These are phyloP conservation scores for Limanda limanda DNA, from an alignment of 2,113 vertebrate genomes.

Conservation along the genomic window DNA sequence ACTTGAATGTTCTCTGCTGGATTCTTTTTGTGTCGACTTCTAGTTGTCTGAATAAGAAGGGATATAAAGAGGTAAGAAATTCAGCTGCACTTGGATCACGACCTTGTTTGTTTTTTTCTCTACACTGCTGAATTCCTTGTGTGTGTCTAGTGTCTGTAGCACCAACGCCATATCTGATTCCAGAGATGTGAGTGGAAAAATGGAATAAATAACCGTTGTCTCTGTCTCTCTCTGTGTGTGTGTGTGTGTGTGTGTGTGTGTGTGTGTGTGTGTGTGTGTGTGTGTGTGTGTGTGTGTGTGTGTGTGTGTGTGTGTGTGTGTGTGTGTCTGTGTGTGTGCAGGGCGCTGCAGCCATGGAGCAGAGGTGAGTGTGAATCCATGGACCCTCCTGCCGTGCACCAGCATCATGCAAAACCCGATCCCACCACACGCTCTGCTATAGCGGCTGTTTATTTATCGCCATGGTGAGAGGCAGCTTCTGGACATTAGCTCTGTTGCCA, in stretches of 20 bases:
- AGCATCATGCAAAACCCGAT: constrained; percentile 45
- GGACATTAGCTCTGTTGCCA: constrained; percentile 71
- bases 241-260: constrained; percentile 23
- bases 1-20: not conserved
- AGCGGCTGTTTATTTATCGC: constrained; percentile 39
- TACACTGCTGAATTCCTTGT: not conserved
- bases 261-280: too few species aligned
- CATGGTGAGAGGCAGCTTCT: constrained; percentile 55
- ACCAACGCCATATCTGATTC: not conserved
- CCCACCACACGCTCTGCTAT: constrained; percentile 18
- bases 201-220: not conserved
- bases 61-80: not conserved
- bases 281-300: too few species aligned
- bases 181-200: too few species aligned
- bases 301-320: too few species aligned
- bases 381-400: constrained; percentile 38
- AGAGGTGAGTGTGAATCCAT: constrained; percentile 58
- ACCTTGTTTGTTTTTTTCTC: not conserved
- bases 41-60: not conserved
- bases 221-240: too few species aligned
- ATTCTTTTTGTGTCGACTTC: not conserved
- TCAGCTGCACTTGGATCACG: not conserved
- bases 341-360: constrained; percentile 62
- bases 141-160: not conserved
- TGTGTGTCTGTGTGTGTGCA: constrained; percentile 3